A percentile compares a stretch with the other conserved stretches of the same genome.
Evolutionary conservation across 2,113 vertebrate genomes (phyloP).

Genomic region (Ceuthmochares aereus): DNA sequence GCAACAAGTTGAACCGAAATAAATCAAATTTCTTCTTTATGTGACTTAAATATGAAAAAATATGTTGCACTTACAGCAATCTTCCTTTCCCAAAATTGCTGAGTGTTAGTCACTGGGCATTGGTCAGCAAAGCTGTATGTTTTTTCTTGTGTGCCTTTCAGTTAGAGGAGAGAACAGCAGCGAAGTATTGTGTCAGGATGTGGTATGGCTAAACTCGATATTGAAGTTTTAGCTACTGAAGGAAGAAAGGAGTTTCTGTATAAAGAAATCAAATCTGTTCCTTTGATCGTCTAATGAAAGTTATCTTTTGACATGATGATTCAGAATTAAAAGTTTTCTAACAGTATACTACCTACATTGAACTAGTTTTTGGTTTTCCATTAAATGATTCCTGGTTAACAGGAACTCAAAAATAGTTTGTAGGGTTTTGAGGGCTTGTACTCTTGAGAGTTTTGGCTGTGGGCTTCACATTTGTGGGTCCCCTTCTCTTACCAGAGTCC

Average conservation of each 20-base stretch:
- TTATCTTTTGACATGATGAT: background rate
- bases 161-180: background rate
- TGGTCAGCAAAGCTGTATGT: background rate
- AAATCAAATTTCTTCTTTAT: background rate
- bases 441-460: background rate
- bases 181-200: background rate
- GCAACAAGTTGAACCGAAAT: background rate
- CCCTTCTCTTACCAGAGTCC: background rate
- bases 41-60: background rate
- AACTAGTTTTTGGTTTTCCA: background rate
- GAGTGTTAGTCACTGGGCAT: background rate
- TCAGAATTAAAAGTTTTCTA: background rate
- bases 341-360: background rate
- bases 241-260: background rate
- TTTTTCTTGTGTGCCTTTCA: background rate
- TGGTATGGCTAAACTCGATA: background rate
- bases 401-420: background rate
- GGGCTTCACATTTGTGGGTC: background rate
- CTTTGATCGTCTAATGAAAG: background rate
- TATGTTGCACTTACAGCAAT: background rate
- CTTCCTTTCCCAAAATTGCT: background rate
- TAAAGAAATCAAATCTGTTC: background rate
- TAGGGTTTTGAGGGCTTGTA: background rate
- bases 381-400: background rate
- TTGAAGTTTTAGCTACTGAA: background rate